Evolutionary conservation across 2,888 invertebrate species (phyloP), one percentile per base, ranked within the genome.

Genomic region (Andrena trimmerana): DNA sequence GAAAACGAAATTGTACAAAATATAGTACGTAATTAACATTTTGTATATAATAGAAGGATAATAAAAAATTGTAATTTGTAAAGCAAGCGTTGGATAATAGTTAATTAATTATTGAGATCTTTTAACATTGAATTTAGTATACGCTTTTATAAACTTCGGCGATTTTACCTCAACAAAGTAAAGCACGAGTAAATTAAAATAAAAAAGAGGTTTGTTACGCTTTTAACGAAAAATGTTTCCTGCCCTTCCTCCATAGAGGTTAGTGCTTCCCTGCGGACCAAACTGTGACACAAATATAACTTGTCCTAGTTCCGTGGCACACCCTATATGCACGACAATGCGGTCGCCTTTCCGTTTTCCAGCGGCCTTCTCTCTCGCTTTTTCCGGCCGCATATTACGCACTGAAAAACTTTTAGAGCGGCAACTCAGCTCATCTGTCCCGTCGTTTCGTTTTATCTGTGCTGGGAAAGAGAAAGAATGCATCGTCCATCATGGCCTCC

Each of bases 401-500:
- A 84, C 82, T 85, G 78, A 81, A 87, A 86, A 89, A 85, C 85
- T 88, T 86, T 84, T 65, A 81, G 81, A 83, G 80, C 59, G 73
- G 66, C 71, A 81, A 66, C 70, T 73, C 73, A 76, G 70, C 80
- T 86, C 80, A 78, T 75, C 74, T 75, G 75, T 80, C 63, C 77
- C 69, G 69, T 84, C 84, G 85, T 86, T 87, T 88, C 78, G 72
- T 74, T 81, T 83, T 78, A 83, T 86, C 86, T 84, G 81, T 72
- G 69, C 75, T 77, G 83, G 81, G 77, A 83, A 70, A 83, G 67
- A 78, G 84, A 84, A 75, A 75, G 79, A 86, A 79, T 72, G 84
- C 84, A 80, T 86, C 89, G 89, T 90, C 82, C 86, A 85, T 90
- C 90, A 88, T 83, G 62, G 65, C 70, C 81, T 83, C 82, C 81